Conservation (phyloP, 2,888 invertebrate genomes). For the Eristalinus sepulchralis region DNA sequence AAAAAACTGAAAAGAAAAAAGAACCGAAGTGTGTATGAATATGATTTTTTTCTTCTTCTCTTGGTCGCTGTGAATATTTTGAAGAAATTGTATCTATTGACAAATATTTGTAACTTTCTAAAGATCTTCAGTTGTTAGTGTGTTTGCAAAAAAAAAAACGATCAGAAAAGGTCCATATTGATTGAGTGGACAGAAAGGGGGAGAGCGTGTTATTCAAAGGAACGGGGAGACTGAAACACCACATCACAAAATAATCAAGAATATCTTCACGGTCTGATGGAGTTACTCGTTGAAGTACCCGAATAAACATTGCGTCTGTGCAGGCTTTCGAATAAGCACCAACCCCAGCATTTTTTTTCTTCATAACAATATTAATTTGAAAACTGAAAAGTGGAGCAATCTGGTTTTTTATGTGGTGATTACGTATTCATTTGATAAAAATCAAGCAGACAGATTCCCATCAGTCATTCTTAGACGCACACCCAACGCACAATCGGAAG, state of each 20-base stretch:
- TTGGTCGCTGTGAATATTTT: conserved; percentile 11
- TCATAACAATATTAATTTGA: conserved; percentile 12
- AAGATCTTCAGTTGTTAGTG: conserved; percentile 13
- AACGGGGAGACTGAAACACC: not conserved
- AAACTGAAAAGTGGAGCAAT: conserved; percentile 30
- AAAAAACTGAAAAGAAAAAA: not conserved
- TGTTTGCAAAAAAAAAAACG: conserved; percentile 10
- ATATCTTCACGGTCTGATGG: conserved; percentile 46
- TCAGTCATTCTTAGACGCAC: not conserved
- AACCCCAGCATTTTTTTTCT: conserved; percentile 3
- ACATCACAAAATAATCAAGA: conserved; percentile 27
- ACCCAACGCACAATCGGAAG: conserved; percentile 3
- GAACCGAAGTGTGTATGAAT: conserved; percentile 8
- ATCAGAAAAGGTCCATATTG: not conserved
- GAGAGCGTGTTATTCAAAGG: not conserved
- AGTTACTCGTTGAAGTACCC: conserved; percentile 8
- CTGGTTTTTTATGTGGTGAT: conserved; percentile 9
- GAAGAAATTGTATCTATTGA: conserved; percentile 35
- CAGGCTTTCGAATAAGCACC: conserved; percentile 14
- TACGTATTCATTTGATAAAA: conserved; percentile 39
- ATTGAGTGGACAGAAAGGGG: not conserved
- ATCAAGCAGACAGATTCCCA: not conserved
- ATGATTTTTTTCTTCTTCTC: conserved; percentile 13
- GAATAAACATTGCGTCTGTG: conserved; percentile 6
- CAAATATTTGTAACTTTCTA: conserved; percentile 45